A percentile compares a stretch with the other conserved stretches of the same genome.
These are phyloP conservation scores for Antechinus flavipes DNA, from an alignment of 2,113 vertebrate genomes.

Conservation along the genomic window DNA sequence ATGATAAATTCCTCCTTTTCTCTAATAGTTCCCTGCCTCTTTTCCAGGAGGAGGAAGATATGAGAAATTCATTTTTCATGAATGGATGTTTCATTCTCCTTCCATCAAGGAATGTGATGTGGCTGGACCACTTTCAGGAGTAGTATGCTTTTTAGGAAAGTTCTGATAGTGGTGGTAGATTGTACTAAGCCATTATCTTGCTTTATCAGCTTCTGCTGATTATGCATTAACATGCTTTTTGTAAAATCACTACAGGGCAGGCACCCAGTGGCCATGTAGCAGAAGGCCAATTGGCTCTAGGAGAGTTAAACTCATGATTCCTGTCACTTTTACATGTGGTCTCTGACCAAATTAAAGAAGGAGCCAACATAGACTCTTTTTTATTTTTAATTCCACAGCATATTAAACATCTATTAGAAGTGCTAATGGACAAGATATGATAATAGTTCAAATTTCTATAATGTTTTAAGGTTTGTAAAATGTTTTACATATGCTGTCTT, in stretches of 20 bases:
- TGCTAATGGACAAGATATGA: background rate
- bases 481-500: background rate
- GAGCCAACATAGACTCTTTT: background rate
- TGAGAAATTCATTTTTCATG: background rate
- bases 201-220: background rate
- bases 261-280: background rate
- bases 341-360: background rate
- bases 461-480: background rate
- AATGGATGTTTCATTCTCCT: background rate
- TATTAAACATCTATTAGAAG: background rate
- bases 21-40: background rate
- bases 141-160: background rate
- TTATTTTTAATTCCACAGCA: background rate
- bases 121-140: background rate
- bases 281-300: background rate
- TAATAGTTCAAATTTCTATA: background rate
- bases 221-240: background rate
- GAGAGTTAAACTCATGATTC: background rate
- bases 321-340: background rate
- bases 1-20: background rate
- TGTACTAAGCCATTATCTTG: background rate
- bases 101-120: background rate
- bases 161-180: background rate
- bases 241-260: background rate
- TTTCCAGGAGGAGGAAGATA: background rate